Base-by-base conservation (phyloP, 2,113 vertebrate genomes). In the Strigops habroptila region DNA sequence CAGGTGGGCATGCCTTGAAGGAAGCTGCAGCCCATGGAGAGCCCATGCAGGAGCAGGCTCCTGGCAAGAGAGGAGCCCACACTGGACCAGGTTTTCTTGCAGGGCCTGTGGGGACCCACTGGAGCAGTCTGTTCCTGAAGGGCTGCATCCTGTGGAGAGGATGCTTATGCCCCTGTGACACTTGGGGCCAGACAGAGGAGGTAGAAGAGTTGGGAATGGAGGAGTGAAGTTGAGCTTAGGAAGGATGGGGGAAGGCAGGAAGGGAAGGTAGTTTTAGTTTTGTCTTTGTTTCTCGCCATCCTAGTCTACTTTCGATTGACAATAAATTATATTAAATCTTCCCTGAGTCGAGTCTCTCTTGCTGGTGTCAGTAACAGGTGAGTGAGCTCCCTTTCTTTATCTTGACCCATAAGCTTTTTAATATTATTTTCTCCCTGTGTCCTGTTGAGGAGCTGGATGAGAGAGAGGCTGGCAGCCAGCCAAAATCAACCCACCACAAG, bases 131-230 rank as follows among this genome's bases (percentile, higher is more conserved):
- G 18, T 6, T n/a, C 43, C 52, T 53, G 53, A 52, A 62, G 13
- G 41, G 12, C 51, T 33, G 8, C 7, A 17, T 0, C 2, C 16
- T 3, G 1, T 8, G 33, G 16, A 9, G 13, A 13, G 25, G 41
- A 51, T 59, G 27, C 51, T 27, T 30, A 30, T 53, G 51, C 51
- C 30, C 10, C 63, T 73, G 16, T 3, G 3, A 44, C 4, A 1
- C 55, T 3, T 68, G 41, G 25, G 39, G 23, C 14, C 48, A 79
- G 51, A 25, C n/a, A 35, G 41, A 49, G 8, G 14, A 60, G 30
- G 18, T 33, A 13, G 15, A 73, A 33, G 18, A 51, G 5, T 3
- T 43, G 25, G 15, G 35, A 80, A 62, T 10, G 19, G 44, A 85
- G 14, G 31, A 59, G 2, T 59, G 15, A 80, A 70, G 24, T 3